Percentiles rank a stretch among this genome's conserved stretches.
Evolutionary conservation across 2,888 invertebrate species (phyloP).

Genomic region (Exephanes ischioxanthus): DNA sequence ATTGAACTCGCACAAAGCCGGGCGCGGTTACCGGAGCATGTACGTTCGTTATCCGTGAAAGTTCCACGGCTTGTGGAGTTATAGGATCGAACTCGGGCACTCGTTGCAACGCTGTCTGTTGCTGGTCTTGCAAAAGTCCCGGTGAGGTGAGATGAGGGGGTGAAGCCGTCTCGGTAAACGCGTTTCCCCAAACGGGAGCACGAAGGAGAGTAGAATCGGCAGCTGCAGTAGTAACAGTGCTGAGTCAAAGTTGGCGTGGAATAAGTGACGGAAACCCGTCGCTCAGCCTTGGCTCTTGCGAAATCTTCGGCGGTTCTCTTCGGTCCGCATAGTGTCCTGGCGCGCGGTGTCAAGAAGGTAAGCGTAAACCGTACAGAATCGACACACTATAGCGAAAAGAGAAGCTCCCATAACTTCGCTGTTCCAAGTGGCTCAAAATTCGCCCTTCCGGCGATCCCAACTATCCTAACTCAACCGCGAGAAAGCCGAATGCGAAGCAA

Average conservation of each 20-base stretch:
- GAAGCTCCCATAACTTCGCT: neutral
- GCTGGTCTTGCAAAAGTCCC: constrained; percentile 62
- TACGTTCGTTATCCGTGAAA: constrained; percentile 53
- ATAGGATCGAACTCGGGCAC: constrained; percentile 27
- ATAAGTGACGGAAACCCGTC: constrained; percentile 69
- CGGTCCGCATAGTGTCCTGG: neutral
- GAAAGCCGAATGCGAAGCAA: constrained; percentile 1
- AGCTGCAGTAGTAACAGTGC: constrained; percentile 56
- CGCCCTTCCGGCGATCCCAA: neutral
- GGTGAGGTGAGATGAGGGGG: constrained; percentile 16
- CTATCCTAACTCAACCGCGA: constrained; percentile 29
- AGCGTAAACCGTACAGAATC: neutral
- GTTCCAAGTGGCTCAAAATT: neutral
- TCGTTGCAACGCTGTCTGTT: constrained; percentile 40
- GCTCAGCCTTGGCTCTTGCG: constrained; percentile 46
- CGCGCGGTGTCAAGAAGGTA: constrained; percentile 1
- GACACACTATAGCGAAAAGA: neutral
- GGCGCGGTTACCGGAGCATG: constrained; percentile 27
- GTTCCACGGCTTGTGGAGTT: constrained; percentile 30
- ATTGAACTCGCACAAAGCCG: constrained; percentile 22
- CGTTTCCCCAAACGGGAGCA: constrained; percentile 52
- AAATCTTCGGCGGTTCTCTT: constrained; percentile 42
- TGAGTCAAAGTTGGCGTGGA: constrained; percentile 47
- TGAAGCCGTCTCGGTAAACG: constrained; percentile 37
- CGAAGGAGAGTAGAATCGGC: constrained; percentile 21